A percentile compares a stretch with the other conserved stretches of the same genome.
These are phyloP conservation scores for Mesorhabditis sp. DNA, from an alignment of 2,888 invertebrate species.

Conservation along the genomic window DNA sequence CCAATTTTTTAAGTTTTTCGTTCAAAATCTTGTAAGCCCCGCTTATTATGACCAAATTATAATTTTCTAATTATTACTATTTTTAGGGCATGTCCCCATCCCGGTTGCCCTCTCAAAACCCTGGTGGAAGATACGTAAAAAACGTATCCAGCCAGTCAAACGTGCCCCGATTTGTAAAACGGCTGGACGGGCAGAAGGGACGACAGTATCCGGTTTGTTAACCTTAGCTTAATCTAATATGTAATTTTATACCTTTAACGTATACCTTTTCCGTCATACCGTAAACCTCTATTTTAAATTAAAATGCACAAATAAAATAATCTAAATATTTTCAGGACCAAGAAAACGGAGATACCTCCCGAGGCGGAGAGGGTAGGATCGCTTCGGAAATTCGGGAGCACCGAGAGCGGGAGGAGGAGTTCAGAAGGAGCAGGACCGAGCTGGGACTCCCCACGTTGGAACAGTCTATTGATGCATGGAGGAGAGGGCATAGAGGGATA, in stretches of 20 bases:
- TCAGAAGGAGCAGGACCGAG: background rate
- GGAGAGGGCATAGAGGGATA: too few relatives aligned
- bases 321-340: background rate
- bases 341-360: background rate
- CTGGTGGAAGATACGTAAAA: background rate
- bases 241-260: too few relatives aligned
- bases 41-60: too few relatives aligned
- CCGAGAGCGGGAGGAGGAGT: background rate
- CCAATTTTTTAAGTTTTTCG: background rate
- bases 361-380: background rate
- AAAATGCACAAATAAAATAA: too few relatives aligned
- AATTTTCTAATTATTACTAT: too few relatives aligned
- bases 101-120: background rate
- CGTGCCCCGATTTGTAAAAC: background rate
- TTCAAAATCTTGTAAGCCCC: background rate
- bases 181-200: background rate
- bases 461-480: too few relatives aligned
- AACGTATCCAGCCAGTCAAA: background rate
- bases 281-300: too few relatives aligned
- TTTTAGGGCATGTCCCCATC: constrained; percentile 3
- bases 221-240: too few relatives aligned
- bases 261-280: too few relatives aligned
- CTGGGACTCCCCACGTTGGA: background rate
- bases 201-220: background rate
- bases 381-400: background rate